Evolutionary conservation across 2,113 vertebrate species (phyloP).

Genomic region (Neogale vison): DNA sequence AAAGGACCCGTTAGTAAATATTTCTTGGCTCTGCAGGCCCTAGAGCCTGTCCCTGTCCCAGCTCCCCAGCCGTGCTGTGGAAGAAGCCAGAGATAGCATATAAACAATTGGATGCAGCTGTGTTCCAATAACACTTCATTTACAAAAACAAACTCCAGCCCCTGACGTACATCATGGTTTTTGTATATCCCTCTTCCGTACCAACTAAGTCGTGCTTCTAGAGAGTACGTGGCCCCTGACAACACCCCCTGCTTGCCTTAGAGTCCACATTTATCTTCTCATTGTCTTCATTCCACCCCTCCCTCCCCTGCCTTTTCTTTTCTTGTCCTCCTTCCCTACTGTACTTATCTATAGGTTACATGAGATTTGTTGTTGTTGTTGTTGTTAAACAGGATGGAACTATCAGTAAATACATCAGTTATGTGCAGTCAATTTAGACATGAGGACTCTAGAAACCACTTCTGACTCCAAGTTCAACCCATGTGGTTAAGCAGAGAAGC

Average conservation of each 20-base stretch:
- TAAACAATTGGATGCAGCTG: neutral
- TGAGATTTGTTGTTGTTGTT: too few species aligned
- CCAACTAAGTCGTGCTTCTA: neutral
- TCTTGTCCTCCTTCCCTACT: neutral
- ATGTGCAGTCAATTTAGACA: neutral
- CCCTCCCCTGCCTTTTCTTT: neutral
- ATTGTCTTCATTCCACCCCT: neutral
- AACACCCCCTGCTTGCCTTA: neutral
- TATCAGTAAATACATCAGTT: neutral
- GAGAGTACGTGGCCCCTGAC: neutral
- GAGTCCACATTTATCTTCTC: neutral
- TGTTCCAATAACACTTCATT: neutral
- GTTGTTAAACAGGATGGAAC: neutral
- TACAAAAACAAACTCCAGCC: neutral
- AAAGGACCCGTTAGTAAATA: neutral
- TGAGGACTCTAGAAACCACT: neutral
- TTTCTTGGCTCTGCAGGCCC: neutral
- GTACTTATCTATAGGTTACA: neutral
- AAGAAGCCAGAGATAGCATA: neutral
- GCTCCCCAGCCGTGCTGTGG: neutral
- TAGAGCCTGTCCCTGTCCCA: too few species aligned
- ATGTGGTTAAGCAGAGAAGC: neutral
- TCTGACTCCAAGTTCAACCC: neutral
- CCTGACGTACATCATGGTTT: neutral
- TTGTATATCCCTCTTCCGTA: neutral